Evolutionary conservation across 2,888 invertebrate species (phyloP), one percentile per base, ranked within the genome.

Genomic region (Campoletis raptor): DNA sequence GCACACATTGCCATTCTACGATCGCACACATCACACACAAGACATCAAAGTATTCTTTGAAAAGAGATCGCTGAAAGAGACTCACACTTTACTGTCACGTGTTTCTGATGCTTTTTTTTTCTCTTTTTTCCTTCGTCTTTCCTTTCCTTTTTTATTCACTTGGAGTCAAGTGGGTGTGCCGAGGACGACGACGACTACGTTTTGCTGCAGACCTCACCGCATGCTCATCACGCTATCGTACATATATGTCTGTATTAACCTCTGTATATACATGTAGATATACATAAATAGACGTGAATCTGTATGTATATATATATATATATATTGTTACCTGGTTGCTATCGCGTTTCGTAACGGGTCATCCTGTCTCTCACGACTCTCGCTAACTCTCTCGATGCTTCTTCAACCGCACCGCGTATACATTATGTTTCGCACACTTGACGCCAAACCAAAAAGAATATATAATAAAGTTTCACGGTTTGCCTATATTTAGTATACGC

Each of bases 361-460:
- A 78, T 86, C 83, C 86, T 77, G 83, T 72, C 69, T 85, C 85
- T 85, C 85, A 84, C 84, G 85, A 83, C 78, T 87, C 83, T 83
- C 85, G 70, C 73, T 52, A 73, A 74, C 82, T 81, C 83, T 87
- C 72, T 80, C 87, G 87, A 76, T 64, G 77, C 77, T 40, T 61
- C 77, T 85, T 12, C 69, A 83, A 81, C 48, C 42, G n/a, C n/a
- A 82, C 36, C 80, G 72, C 80, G 72, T 45, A 67, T 61, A 73
- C 69, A 52, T 77, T 74, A 67, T 57, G 36, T 78, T 77, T 81
- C 81, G 80, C 67, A 37, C 76, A 82, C 69, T 61, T 5, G 64
- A 36, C n/a, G 18, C 30, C 30, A 3, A 69, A 45, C n/a, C 69
- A 57, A 77, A 74, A 61, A 30, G 57, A 42, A 61, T 42, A 61